Conservation (phyloP, 2,888 invertebrate species). For the Listrodromus nycthemerus region DNA sequence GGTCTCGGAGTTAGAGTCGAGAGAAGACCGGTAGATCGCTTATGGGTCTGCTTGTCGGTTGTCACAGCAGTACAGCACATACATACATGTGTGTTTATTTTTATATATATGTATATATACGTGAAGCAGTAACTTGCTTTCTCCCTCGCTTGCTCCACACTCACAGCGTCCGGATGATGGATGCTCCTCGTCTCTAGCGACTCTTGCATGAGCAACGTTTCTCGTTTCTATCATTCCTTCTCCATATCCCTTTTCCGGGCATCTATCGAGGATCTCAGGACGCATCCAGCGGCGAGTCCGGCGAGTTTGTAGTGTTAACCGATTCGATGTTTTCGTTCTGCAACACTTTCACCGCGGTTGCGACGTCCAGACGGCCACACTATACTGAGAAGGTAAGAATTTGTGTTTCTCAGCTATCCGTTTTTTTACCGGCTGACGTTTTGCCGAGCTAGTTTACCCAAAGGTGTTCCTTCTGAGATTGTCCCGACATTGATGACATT, state of each 20-base stretch:
- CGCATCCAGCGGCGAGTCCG: constrained; percentile 40
- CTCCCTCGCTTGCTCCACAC: constrained; percentile 54
- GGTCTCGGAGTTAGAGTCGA: constrained; percentile 39
- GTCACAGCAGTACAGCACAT: constrained; percentile 73
- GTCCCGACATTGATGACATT: too few relatives aligned
- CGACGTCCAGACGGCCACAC: background rate
- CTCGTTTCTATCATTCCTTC: constrained; percentile 60
- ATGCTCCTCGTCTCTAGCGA: constrained; percentile 67
- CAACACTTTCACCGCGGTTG: background rate
- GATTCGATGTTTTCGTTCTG: constrained; percentile 33
- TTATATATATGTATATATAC: background rate
- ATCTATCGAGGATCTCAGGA: constrained; percentile 56
- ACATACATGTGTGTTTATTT: background rate
- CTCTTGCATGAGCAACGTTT: constrained; percentile 64
- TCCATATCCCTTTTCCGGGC: constrained; percentile 54
- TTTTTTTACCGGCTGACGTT: background rate
- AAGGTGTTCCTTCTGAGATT: background rate
- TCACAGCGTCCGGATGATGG: constrained; percentile 70
- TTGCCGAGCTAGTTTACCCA: background rate
- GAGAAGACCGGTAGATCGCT: constrained; percentile 74
- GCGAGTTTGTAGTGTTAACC: constrained; percentile 55
- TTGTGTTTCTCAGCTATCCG: background rate
- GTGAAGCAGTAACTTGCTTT: constrained; percentile 48
- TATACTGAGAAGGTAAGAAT: background rate
- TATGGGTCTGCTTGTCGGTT: constrained; percentile 77